These are phyloP conservation scores for Cosmorhoe ocellata DNA, from an alignment of 2,888 invertebrate genomes.

Conservation along the genomic window DNA sequence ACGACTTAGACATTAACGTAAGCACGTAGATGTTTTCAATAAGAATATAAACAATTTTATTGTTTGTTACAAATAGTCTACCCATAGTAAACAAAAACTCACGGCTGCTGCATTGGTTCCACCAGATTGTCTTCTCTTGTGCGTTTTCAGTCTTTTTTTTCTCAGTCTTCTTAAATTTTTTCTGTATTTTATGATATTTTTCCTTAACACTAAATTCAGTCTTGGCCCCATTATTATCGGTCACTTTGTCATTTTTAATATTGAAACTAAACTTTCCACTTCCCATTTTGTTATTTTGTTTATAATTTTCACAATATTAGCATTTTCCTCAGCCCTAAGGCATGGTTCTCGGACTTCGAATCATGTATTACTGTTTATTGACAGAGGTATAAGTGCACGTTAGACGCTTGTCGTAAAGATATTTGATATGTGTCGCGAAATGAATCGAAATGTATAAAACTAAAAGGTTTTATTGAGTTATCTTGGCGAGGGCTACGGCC, in stretches of 20 bases:
- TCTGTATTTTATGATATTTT: constrained; percentile 72
- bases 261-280: constrained; percentile 74
- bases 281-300: constrained; percentile 68
- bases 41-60: no score
- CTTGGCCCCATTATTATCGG: constrained; percentile 54
- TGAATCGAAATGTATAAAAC: constrained; percentile 72
- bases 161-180: constrained; percentile 78
- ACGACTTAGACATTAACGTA: no score
- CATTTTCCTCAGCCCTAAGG: constrained; percentile 49
- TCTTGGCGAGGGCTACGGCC: constrained; percentile 68
- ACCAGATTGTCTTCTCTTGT: constrained; percentile 77
- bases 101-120: constrained; percentile 78
- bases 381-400: constrained; percentile 51
- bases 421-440: constrained; percentile 70
- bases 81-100: constrained; percentile 51
- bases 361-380: constrained; percentile 46
- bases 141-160: constrained; percentile 72
- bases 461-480: constrained; percentile 79
- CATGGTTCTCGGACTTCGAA: constrained; percentile 45
- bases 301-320: constrained; percentile 46
- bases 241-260: constrained; percentile 72
- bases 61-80: no score
- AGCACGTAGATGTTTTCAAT: no score
- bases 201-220: constrained; percentile 78
- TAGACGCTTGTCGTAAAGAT: constrained; percentile 67